Conservation (phyloP, 2,113 vertebrate species). For the Myiopsitta monachus region DNA sequence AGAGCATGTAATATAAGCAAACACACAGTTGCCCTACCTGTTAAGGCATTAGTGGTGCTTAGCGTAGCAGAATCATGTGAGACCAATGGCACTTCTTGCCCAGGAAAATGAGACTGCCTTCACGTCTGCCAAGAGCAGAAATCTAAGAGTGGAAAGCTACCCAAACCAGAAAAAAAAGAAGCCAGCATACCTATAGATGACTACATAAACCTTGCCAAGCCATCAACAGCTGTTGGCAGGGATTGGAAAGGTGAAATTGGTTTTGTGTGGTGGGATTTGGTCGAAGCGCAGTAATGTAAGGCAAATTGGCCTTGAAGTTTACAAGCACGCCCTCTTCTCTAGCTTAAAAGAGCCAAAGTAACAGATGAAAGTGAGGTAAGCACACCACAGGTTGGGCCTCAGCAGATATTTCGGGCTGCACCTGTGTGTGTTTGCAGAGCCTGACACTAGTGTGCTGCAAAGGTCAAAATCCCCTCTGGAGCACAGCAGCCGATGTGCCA, state of each 20-base stretch:
- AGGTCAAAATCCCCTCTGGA: neutral
- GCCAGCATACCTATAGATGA: neutral
- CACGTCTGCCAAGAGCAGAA: neutral
- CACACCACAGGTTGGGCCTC: rapidly evolving
- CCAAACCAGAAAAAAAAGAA: neutral
- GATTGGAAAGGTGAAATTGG: neutral
- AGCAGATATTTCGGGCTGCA: neutral
- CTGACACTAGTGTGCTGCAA: neutral
- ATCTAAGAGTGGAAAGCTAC: neutral
- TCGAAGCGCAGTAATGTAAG: neutral
- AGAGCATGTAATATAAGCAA: neutral
- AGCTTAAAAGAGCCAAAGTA: neutral
- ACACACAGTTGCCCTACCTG: neutral
- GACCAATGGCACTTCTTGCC: neutral
- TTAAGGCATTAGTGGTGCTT: neutral
- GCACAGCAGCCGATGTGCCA: neutral
- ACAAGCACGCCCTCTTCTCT: neutral
- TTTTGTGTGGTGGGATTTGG: neutral
- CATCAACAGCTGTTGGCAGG: neutral
- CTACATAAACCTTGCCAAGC: neutral
- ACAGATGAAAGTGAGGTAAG: neutral
- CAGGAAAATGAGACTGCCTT: neutral
- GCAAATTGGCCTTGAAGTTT: neutral
- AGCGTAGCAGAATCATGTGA: neutral
- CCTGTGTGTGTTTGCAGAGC: neutral